Evolutionary conservation across 2,797 vertebrate species (phyloP), one percentile per base, ranked within the genome.

Genomic region (Cuniculus paca): DNA sequence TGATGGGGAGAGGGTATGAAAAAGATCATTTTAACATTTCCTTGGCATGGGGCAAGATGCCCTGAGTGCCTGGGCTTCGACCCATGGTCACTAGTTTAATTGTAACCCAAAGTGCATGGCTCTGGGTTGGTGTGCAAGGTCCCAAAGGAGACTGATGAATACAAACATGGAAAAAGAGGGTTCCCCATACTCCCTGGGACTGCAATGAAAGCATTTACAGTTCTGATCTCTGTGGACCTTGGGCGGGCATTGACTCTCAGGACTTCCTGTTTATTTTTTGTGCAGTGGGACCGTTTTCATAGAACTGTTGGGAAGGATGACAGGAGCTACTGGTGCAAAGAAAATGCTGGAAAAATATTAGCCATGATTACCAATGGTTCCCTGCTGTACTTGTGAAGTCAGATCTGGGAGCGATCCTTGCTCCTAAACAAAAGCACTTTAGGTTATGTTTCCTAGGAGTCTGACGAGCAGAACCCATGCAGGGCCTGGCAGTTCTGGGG

Each of bases 101-200:
- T 50, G 72, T 63, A 80, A 91, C 45, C 48, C 48, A 24, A 50
- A 92, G 74, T 63, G 50, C 26, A 3, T 34, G 78, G 16, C 24
- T 68, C 20, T 82, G 75, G 54, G 19, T 81, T 45, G 56, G 56
- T 50, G 8, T 39, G 54, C 36, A 7, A 54, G 65, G 83, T 17
- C 5, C 26, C 60, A 75, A 77, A 78, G 50, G 70, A 72, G 74
- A 48, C 77, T 92, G 84, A 93, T 86, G 19, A 89, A 81, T 90
- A 60, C 11, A 52, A 81, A 87, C 48, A 7, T 1, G 2, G 4
- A 45, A 16, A 70, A 78, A 80, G 50, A 50, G 34, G 13, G 9
- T 28, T 91, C 36, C 4, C 36, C 2, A 9, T 50, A 56, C 26
- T 42, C 90, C 68, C 68, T 14, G 52, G 60, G 45, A 42, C 58